Evolutionary conservation across 2,113 vertebrate genomes (phyloP), one percentile per base, ranked within the genome.

Genomic region (Symphodus melops): DNA sequence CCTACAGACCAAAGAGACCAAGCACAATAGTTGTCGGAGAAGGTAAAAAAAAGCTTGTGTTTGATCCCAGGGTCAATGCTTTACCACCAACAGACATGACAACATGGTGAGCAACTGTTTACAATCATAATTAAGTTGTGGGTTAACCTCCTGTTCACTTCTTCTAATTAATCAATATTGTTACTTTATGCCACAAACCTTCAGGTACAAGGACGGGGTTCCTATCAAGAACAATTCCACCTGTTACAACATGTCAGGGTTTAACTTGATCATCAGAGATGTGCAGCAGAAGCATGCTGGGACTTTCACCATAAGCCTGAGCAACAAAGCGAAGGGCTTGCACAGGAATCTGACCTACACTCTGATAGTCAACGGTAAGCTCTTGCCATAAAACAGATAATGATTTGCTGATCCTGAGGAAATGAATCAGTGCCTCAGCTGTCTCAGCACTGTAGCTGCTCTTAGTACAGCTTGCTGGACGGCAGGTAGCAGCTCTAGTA

Each of bases 151-250:
- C 28, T 41, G 39, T 11, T 39, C 37, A 39, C 9, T 48, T 49
- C 48, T 49, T 49, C n/a, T 49, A 3, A 49, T n/a, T 20, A 9
- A 51, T 20, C 9, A 2, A 19, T 51, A n/a, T 17, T n/a, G 7
- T n/a, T n/a, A 42, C 1, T 51, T 13, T 11, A 13, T 70, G 48
- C 3, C 4, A 52, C 51, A 23, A 36, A 48, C 54, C 68, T 66
- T 72, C 83, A 98, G 97, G 96, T 96, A 94, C 83, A 98, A 96
- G 60, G 94, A 97, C n/a, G 95, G 93, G 11, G 86, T 93, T 56
- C 84, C 12, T 44, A 94, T 97, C 82, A 72, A 56, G 57, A 91
- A 89, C 7, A 96, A 95, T 81, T 94, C 93, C 10, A 95, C 92
- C 2, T 95, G 94, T 64, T 97, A 95, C 2, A 93, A 91, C 46